These are phyloP conservation scores for Nasonia longicornis DNA, from an alignment of 1,140 invertebrate species.

Conservation along the genomic window DNA sequence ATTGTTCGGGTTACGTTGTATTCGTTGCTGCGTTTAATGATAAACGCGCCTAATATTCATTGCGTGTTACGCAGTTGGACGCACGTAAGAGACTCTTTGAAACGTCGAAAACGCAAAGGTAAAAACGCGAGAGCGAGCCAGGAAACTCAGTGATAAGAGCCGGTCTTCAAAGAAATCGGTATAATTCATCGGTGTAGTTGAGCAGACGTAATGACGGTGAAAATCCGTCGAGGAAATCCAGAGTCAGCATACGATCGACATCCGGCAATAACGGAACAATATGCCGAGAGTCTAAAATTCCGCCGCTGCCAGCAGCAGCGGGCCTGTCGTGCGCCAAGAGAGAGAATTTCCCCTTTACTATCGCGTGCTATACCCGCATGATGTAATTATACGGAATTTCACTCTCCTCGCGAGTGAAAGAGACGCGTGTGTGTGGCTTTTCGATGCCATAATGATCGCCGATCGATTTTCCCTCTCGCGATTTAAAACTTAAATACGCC, in stretches of 20 bases:
- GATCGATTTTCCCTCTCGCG: neutral
- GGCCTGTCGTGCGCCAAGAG: neutral
- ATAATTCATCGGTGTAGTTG: neutral
- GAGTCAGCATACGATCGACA: neutral
- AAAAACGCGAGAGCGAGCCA: neutral
- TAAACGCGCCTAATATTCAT: neutral
- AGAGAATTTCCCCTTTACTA: neutral
- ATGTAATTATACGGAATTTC: constrained; percentile 1
- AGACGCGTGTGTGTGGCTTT: neutral
- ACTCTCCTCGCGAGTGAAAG: neutral
- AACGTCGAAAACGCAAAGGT: neutral
- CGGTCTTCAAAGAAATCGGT: too few species aligned
- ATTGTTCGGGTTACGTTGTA: neutral
- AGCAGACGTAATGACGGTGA: neutral
- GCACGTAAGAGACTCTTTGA: too few species aligned
- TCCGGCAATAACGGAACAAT: constrained; percentile 2
- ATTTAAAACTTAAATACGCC: neutral
- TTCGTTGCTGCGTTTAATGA: neutral
- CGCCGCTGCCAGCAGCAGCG: neutral
- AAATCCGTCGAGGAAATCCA: neutral
- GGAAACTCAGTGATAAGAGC: too few species aligned
- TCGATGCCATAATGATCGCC: neutral
- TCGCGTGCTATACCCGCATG: neutral
- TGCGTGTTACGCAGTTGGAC: neutral
- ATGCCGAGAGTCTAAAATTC: neutral